Evolutionary conservation across 1,140 invertebrate species (phyloP), one percentile per base, ranked within the genome.

Genomic region (Brachionus paranguensis): DNA sequence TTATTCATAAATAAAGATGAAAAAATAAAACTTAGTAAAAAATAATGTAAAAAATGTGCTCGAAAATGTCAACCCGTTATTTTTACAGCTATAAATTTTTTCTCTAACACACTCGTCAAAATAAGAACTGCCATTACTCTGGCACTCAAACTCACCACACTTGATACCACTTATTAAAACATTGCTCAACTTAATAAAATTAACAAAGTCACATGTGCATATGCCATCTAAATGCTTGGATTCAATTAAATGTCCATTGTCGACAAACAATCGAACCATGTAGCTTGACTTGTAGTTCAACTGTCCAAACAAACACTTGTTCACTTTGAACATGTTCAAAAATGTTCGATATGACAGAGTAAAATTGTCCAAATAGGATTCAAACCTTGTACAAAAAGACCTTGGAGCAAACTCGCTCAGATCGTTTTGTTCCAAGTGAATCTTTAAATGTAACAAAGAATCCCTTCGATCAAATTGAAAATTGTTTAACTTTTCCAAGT

Each of bases 381-480:
- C 11, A 47, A 11, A 27, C 43, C 12, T 76, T 8, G 72, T 29
- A 33, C 72, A 76, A 76, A 76, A 76, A 12, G 20, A 4, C 12
- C 43, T 76, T 8, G 17, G 17, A 4, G 10, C 41, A 76, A 76
- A 50, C 17, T 29, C 17, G 24, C 5, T 33, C 20, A 76, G 47
- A 24, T 50, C 64, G 20, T 81, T 81, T 11, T 33, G n/a, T 29
- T 81, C 53, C 53, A 81, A 81, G 5, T 81, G 17, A 33, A 81
- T 45, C 12, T 60, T 81, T n/a, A 81, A 17, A 24, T 81, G 24
- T 45, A 60, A 17, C 14, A 64, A 10, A 29, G 78, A 43, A 3
- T 45, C 33, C 10, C 14, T 29, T 60, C 78, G 20, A 37, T 60
- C 53, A 17, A 81, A 81, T 68, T 81, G 78, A 64, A 37, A 43